A percentile compares a stretch with the other conserved stretches of the same genome.
Evolutionary conservation across 1,140 invertebrate genomes (phyloP).

Genomic region (Cherax quadricarinatus): DNA sequence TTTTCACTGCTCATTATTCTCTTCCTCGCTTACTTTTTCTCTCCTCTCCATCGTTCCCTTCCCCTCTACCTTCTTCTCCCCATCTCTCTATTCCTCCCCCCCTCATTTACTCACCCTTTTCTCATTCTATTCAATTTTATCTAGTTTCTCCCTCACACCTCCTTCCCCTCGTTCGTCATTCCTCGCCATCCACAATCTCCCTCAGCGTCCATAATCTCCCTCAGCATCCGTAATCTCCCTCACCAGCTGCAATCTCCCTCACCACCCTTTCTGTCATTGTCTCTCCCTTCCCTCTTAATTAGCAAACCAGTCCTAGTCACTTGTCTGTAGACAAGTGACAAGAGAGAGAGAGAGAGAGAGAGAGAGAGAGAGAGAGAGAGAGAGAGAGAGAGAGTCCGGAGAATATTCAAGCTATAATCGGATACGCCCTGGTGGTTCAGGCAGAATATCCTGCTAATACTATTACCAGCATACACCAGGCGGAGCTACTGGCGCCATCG

Average conservation of each 20-base stretch:
- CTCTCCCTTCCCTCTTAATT: neutral
- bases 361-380: conserved; percentile 16
- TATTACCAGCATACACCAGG: no score
- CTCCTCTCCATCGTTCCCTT: neutral
- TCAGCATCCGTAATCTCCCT: neutral
- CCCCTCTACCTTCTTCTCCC: neutral
- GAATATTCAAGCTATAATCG: no score
- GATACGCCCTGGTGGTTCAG: no score
- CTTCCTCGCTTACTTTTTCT: neutral
- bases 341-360: conserved; percentile 9
- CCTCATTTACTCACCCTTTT: neutral
- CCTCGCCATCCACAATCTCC: neutral
- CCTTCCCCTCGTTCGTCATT: neutral
- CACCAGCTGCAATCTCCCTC: neutral
- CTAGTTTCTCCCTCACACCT: neutral
- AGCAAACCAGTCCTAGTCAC: neutral
- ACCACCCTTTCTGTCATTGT: neutral
- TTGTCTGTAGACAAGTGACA: neutral
- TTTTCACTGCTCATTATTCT: neutral
- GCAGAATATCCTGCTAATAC: no score
- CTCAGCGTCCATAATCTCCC: neutral
- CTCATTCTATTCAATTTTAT: neutral
- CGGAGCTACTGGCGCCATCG: no score
- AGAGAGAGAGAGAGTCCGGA: conserved; percentile 7
- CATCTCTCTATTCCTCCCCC: no score